A percentile compares a stretch with the other conserved stretches of the same genome.
These are phyloP conservation scores for Orchesella flavescens DNA, from an alignment of 2,888 invertebrate genomes.

Conservation along the genomic window DNA sequence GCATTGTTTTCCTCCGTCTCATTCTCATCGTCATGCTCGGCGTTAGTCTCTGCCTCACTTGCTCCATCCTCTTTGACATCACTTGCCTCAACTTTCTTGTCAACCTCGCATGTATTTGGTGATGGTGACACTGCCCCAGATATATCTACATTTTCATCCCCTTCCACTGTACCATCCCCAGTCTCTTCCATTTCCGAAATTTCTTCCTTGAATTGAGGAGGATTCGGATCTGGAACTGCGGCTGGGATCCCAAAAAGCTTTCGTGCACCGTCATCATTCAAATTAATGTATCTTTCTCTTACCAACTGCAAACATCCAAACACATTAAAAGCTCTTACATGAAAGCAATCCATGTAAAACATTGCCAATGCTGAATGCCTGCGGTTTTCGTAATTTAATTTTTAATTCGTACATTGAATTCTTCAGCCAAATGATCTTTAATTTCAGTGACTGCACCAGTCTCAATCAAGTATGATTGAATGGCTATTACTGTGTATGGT, in stretches of 20 bases:
- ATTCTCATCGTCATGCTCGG: slow-evolving; percentile 30
- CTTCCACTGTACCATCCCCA: slow-evolving; percentile 16
- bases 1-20: slow-evolving; percentile 20
- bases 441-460: slow-evolving; percentile 72
- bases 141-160: no score
- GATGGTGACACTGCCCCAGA: neutral
- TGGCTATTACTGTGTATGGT: slow-evolving; percentile 65
- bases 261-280: slow-evolving; percentile 67
- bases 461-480: slow-evolving; percentile 70
- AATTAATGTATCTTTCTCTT: slow-evolving; percentile 67
- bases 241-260: slow-evolving; percentile 68
- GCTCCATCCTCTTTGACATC: neutral
- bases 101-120: neutral
- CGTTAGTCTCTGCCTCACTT: neutral
- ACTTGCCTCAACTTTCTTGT: neutral
- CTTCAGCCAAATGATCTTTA: slow-evolving; percentile 66
- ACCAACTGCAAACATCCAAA: slow-evolving; percentile 52
- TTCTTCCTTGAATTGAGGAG: neutral
- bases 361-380: neutral
- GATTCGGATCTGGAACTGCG: slow-evolving; percentile 66
- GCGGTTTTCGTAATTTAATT: neutral
- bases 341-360: neutral
- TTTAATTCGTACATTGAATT: slow-evolving; percentile 62
- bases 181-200: neutral
- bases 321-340: neutral